Evolutionary conservation across 2,113 vertebrate genomes (phyloP), one percentile per base, ranked within the genome.

Genomic region (Origma solitaria): DNA sequence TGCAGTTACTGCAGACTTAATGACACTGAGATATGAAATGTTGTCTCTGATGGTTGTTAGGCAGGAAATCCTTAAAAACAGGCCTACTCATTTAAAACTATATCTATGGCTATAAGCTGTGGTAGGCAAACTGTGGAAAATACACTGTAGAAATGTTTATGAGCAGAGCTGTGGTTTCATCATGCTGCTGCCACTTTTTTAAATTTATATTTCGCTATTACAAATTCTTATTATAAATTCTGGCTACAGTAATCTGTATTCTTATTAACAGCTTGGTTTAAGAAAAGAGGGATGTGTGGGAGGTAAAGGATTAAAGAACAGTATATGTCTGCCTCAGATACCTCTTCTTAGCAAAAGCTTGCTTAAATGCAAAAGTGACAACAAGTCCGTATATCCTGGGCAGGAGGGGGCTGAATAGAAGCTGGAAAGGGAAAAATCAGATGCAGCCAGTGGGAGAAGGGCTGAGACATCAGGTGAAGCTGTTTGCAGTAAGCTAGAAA

Each of bases 231-330:
- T 86, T 78, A 40, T 93, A 92, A 95, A 95, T 95, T 85, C 88
- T 77, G 92, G 47, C 73, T 85, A 38, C 72, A 90, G 85, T 87
- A 89, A 95, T 96, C 94, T 95, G 71, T 88, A 95, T 92, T 95
- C 95, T 97, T 97, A 95, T 92, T 95, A 97, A 80, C 81, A 92
- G 88, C 80, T 95, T 87, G 54, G 77, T 84, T 94, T 95, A 82
- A 87, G 77, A 91, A 92, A 94, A 92, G 80, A 86, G 51, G 82
- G 42, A 73, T 49, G 53, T 88, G 95, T 96, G 77, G 92, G 92
- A 89, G 82, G 90, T 87, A 91, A 87, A 89, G 94, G 93, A 95
- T 96, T 97, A 92, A 92, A 92, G 64, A 94, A 79, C 27, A 65
- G 84, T 93, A 56, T 81, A 88, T 92, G 82, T 77, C 78, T 78